Percentiles rank a stretch among this genome's conserved stretches.
Evolutionary conservation across 2,888 invertebrate species (phyloP).

Genomic region (Drosophila prostipennis): DNA sequence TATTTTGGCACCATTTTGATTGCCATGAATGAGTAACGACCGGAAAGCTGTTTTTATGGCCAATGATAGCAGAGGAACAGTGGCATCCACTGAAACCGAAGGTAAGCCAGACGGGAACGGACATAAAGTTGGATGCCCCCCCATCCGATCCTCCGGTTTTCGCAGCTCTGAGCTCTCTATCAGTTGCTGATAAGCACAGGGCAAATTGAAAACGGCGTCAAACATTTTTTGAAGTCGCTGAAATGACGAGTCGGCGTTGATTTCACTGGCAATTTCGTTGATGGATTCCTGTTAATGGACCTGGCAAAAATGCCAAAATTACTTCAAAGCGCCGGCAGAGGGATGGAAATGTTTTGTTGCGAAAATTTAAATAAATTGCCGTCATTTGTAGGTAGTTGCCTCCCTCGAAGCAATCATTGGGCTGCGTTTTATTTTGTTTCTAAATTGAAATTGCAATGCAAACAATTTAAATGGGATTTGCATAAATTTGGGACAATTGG

Average conservation of each 20-base stretch:
- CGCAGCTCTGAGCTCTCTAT: slow-evolving; percentile 20
- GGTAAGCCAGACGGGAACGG: slow-evolving; percentile 44
- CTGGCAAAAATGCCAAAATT: slow-evolving; percentile 59
- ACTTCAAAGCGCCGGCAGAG: slow-evolving; percentile 14
- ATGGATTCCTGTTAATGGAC: slow-evolving; percentile 82
- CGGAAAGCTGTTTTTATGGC: slow-evolving; percentile 83
- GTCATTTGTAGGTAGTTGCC: slow-evolving; percentile 60
- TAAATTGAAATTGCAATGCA: slow-evolving; percentile 80
- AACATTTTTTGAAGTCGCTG: slow-evolving; percentile 64
- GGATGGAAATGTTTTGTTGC: slow-evolving; percentile 37
- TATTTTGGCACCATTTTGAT: slow-evolving; percentile 79
- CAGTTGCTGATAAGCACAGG: slow-evolving; percentile 63
- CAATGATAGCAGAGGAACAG: slow-evolving; percentile 69
- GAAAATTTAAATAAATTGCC: slow-evolving; percentile 72
- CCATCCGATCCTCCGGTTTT: neutral
- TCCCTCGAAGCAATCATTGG: slow-evolving; percentile 26
- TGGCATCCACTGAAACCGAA: slow-evolving; percentile 46
- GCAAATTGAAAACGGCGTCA: slow-evolving; percentile 77
- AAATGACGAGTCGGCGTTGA: slow-evolving; percentile 74
- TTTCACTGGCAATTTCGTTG: slow-evolving; percentile 80
- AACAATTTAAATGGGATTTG: slow-evolving; percentile 82
- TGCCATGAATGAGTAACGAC: slow-evolving; percentile 82
- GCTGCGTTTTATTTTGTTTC: slow-evolving; percentile 68
- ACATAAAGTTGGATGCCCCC: slow-evolving; percentile 31
- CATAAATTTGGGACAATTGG: slow-evolving; percentile 74